Percentiles rank a stretch among this genome's conserved stretches.
These are phyloP conservation scores for Zosterops borbonicus DNA, from an alignment of 2,113 vertebrate species.

Conservation along the genomic window DNA sequence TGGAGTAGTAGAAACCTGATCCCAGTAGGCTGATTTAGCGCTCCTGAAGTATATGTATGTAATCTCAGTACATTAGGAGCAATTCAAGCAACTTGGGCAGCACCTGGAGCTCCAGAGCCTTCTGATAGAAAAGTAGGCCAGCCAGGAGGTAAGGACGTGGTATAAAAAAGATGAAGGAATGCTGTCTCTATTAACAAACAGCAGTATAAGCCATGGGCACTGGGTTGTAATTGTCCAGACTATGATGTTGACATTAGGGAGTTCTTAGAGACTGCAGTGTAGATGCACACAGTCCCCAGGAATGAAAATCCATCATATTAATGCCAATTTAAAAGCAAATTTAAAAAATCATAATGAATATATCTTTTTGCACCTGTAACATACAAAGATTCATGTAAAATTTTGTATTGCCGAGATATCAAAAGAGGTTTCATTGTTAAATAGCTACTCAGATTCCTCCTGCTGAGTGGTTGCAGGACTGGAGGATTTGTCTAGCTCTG, in stretches of 20 bases:
- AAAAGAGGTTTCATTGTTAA: background rate
- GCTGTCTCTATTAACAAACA: background rate
- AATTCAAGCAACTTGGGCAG: background rate
- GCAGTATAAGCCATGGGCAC: background rate
- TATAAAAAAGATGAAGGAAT: background rate
- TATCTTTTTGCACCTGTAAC: background rate
- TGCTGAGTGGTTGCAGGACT: background rate
- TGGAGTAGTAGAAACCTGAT: background rate
- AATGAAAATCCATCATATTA: background rate
- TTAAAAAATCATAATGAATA: background rate
- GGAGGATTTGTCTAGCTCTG: background rate
- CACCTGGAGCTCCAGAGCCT: background rate
- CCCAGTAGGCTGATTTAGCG: background rate
- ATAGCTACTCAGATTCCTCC: background rate
- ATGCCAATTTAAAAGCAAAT: background rate
- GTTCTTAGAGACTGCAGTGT: background rate
- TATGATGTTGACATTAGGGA: background rate
- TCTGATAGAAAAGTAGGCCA: background rate
- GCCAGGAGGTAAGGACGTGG: background rate
- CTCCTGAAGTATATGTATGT: background rate
- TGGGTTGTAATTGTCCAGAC: background rate
- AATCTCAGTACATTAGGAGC: background rate
- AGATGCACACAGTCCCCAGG: background rate
- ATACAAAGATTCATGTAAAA: background rate
- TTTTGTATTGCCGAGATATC: background rate